Evolutionary conservation across 2,113 vertebrate species (phyloP), one percentile per base, ranked within the genome.

Genomic region (Shinisaurus crocodilurus): DNA sequence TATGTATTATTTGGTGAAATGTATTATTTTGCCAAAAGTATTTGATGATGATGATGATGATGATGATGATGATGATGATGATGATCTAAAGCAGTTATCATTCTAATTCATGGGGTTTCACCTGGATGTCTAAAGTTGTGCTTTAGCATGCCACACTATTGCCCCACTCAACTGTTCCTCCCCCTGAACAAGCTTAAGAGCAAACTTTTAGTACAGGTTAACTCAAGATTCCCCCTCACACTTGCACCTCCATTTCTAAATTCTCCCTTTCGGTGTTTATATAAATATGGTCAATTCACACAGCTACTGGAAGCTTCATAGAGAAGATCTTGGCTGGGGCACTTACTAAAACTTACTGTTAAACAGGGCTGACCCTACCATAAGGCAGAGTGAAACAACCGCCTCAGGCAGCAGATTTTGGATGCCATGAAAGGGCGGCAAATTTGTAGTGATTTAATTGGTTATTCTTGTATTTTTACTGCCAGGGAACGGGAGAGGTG

Each of bases 221-320:
- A 74, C 29, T 16, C 29, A 32, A 69, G 13, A 20, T 54, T 54
- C 45, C 34, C 43, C 40, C n/a, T 18, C 25, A 16, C 23, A 50
- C 32, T 40, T 86, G n/a, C 25, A 40, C 70, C 72, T 87, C 60
- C 13, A 60, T 76, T 75, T 43, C 25, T 16, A 76, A 32, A 60
- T 60, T 29, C 8, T 40, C 16, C 50, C 69, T 75, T 75, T 75
- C 25, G 40, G 3, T 90, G 88, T 88, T 76, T 91, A 89, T 91
- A 89, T 8, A 63, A 29, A 88, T 80, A 45, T 84, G 90, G 29
- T 82, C 69, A 40, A 86, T 93, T 89, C n/a, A 23, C 79, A 86
- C 34, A 54, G 29, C 32, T 57, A n/a, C 7, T 54, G 45, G 34
- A 54, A 48, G 54, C 48, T 37, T 85, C 63, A 37, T 57, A 82